Evolutionary conservation across 2,888 invertebrate species (phyloP).

Genomic region (Epicampocera succincta): DNA sequence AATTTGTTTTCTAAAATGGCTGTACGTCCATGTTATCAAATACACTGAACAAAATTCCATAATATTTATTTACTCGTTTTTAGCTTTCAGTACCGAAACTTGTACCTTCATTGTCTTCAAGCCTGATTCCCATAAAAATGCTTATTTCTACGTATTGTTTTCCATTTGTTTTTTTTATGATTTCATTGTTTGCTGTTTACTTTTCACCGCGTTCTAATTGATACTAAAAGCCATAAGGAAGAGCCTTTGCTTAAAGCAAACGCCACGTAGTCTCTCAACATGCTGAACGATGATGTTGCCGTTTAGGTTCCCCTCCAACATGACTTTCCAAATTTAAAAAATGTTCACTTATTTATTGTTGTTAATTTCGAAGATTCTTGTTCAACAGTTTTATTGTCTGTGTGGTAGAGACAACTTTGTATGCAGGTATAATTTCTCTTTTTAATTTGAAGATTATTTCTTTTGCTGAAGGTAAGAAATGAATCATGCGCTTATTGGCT

Average conservation of each 20-base stretch:
- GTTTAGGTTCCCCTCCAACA: slow-evolving; percentile 9
- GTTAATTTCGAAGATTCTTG: slow-evolving; percentile 46
- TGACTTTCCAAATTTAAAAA: slow-evolving; percentile 22
- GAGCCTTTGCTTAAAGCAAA: slow-evolving; percentile 31
- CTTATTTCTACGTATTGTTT: background rate
- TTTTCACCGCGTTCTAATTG: slow-evolving; percentile 29
- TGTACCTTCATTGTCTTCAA: too few species aligned
- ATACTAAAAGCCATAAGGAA: slow-evolving; percentile 3
- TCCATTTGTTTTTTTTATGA: background rate
- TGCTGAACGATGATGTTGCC: slow-evolving; percentile 35
- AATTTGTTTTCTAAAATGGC: too few species aligned
- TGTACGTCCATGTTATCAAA: too few species aligned
- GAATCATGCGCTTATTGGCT: slow-evolving; percentile 69
- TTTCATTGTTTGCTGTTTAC: background rate
- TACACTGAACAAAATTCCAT: too few species aligned
- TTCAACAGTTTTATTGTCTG: slow-evolving; percentile 15
- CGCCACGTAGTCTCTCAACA: slow-evolving; percentile 66
- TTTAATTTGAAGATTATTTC: slow-evolving; percentile 6
- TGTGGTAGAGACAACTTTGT: slow-evolving; percentile 10
- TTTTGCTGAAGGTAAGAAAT: slow-evolving; percentile 5
- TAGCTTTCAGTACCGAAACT: too few species aligned
- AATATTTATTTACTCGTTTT: too few species aligned
- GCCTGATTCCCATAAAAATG: background rate
- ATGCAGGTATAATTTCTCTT: slow-evolving; percentile 27
- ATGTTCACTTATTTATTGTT: slow-evolving; percentile 6